Evolutionary conservation across 2,113 vertebrate genomes (phyloP), one percentile per base, ranked within the genome.

Genomic region (Oceanodroma tethys): DNA sequence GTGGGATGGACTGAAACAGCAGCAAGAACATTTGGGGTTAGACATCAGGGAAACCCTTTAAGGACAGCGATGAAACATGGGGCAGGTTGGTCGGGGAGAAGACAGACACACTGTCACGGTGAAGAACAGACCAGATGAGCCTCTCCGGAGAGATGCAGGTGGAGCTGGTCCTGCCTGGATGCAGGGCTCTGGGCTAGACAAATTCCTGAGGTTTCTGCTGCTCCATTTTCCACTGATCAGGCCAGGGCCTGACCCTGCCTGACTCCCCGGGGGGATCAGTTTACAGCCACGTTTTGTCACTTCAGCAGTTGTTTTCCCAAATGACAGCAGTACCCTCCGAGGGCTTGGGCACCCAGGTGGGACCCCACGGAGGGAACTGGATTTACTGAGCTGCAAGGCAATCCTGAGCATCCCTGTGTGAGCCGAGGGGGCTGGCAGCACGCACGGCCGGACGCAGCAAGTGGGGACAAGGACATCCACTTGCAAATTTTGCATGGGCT

Each of bases 31-130:
- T 22, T 42, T 65, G 18, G 48, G 40, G 16, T 17, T 85, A 60
- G 55, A 50, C 10, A 50, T 4, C 20, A 80, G 56, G 13, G 26
- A 67, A 86, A 70, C 4, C 8, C n/a, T 59, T 32, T 26, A 70
- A 88, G 53, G 75, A 16, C 13, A 65, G 27, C 32, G 47, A 1
- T 2, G 2, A 48, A 34, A 9, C 0, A 5, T 27, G 17, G n/a
- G 48, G 11, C 4, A 5, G 47, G 58, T 3, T 67, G 70, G 26
- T 10, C 2, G 1, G 66, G 52, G 36, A 60, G 34, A 16, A 71
- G 60, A 23, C 60, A 75, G 60, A 4, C 30, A 3, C 0, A 0
- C 23, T 45, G 53, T 2, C 48, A 11, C 0, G 2, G 47, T 19
- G 63, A 38, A 59, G 45, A 73, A 5, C 52, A 53, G 74, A 30